Evolutionary conservation across 92 coral and sea anemone species (phyloP).

Genomic region (Isaurus tuberculatus): DNA sequence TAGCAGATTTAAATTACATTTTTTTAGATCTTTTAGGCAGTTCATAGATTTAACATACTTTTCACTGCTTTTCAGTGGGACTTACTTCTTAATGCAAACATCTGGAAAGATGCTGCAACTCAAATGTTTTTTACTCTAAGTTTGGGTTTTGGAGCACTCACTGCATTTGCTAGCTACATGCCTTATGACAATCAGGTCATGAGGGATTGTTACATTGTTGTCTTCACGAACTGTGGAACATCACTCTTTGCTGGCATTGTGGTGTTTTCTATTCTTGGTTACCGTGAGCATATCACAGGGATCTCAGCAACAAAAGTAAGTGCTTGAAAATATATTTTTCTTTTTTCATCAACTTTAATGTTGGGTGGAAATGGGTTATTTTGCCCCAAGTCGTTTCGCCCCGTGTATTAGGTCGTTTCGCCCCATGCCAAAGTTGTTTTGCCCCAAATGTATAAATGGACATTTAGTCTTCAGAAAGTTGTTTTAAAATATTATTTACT

Average conservation of each 20-base stretch:
- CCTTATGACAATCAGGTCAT: conserved; percentile 92
- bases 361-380: no score
- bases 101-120: conserved; percentile 99
- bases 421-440: no score
- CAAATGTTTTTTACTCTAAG: conserved; percentile 99
- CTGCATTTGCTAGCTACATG: conserved; percentile 98
- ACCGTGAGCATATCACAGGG: conserved; percentile 86
- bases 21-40: no score
- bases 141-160: conserved; percentile 97
- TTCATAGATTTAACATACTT: background rate
- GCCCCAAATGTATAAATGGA: no score
- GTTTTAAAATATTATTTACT: no score
- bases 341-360: no score
- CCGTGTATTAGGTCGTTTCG: no score
- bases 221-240: conserved; percentile 93
- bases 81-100: conserved; percentile 75
- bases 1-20: no score
- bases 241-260: conserved; percentile 98
- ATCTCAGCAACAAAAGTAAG: conserved; percentile 86
- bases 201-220: conserved; percentile 92
- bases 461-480: no score
- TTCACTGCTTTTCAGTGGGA: conserved; percentile 65
- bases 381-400: no score
- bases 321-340: background rate
- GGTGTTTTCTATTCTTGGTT: conserved; percentile 96